Conservation (phyloP, 2,888 invertebrate species). For the Fragum fragum region DNA sequence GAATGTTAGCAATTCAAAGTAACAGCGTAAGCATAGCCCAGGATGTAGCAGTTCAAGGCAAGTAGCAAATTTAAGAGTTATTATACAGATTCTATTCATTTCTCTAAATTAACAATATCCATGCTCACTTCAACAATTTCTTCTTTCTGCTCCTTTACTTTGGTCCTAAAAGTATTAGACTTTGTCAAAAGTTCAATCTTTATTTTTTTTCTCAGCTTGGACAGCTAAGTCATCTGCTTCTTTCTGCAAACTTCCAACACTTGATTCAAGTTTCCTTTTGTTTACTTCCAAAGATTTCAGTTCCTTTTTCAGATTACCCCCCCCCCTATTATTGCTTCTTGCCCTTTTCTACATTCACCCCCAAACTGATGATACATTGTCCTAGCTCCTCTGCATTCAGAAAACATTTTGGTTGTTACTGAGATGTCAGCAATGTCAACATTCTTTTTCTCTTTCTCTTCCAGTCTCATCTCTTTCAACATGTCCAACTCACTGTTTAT, state of each 20-base stretch:
- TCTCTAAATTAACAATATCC: neutral
- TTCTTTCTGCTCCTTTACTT: conserved; percentile 16
- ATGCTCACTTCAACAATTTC: neutral
- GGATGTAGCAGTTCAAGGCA: too few species aligned
- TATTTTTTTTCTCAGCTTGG: conserved; percentile 44
- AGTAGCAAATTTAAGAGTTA: too few species aligned
- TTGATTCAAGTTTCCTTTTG: conserved; percentile 34
- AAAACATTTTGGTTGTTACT: conserved; percentile 25
- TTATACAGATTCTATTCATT: neutral
- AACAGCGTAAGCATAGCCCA: too few species aligned
- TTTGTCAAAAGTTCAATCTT: conserved; percentile 31
- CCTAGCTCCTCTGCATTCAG: conserved; percentile 17
- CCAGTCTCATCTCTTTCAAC: conserved; percentile 11
- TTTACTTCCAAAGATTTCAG: conserved; percentile 5
- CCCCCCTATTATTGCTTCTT: too few species aligned
- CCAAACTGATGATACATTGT: conserved; percentile 20
- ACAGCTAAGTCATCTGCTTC: conserved; percentile 37
- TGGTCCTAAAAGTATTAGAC: conserved; percentile 34
- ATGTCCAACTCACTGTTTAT: conserved; percentile 9
- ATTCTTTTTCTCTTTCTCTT: neutral
- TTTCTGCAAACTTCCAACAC: conserved; percentile 23
- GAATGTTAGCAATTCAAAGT: too few species aligned
- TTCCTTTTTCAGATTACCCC: conserved; percentile 2
- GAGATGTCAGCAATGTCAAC: neutral
- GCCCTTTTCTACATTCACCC: neutral